Evolutionary conservation across 2,888 invertebrate species (phyloP).

Genomic region (Cantharis lateralis): DNA sequence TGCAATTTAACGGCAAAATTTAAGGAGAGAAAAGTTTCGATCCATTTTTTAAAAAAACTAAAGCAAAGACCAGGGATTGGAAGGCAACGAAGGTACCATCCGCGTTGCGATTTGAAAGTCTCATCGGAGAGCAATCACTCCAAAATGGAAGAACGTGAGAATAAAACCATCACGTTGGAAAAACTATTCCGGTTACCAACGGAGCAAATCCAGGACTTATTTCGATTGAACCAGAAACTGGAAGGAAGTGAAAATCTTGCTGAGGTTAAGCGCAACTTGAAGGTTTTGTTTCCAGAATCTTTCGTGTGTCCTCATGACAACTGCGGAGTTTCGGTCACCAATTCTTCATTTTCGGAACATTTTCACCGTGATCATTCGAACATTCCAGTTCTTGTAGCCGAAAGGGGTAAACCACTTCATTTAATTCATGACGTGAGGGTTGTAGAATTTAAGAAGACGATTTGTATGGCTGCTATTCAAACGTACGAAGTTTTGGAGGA

Average conservation of each 20-base stretch:
- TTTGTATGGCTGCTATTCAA: constrained; percentile 47
- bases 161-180: constrained; percentile 42
- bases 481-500: constrained; percentile 39
- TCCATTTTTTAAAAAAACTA: constrained; percentile 45
- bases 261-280: background rate
- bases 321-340: constrained; percentile 49
- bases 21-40: constrained; percentile 30
- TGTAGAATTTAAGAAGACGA: constrained; percentile 41
- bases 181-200: constrained; percentile 43
- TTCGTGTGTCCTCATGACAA: constrained; percentile 48
- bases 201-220: constrained; percentile 36
- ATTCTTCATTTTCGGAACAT: constrained; percentile 48
- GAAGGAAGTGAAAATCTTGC: background rate
- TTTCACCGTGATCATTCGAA: constrained; percentile 51
- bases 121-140: background rate
- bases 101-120: background rate
- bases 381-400: constrained; percentile 40
- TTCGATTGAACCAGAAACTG: constrained; percentile 22
- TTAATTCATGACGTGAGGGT: constrained; percentile 43
- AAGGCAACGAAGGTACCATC: constrained; percentile 43
- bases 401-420: constrained; percentile 43
- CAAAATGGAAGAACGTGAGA: constrained; percentile 1
- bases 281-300: constrained; percentile 29
- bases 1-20: constrained; percentile 25
- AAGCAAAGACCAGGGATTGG: constrained; percentile 49